These are phyloP conservation scores for Rattus norvegicus DNA, from an alignment of 2,113 vertebrate species.

Conservation along the genomic window DNA sequence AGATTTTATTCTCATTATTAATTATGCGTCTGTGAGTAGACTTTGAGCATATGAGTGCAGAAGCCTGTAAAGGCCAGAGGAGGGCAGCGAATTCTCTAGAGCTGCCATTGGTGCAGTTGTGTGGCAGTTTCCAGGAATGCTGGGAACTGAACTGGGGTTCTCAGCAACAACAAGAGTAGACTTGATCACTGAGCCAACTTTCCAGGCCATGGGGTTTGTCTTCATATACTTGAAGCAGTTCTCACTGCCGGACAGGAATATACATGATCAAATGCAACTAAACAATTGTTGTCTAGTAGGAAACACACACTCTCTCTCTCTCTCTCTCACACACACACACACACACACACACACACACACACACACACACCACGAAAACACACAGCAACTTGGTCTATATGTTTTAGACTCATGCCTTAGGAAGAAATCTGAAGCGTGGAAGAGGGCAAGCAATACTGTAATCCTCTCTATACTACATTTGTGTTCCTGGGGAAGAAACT, in stretches of 20 bases:
- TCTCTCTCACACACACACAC: neutral
- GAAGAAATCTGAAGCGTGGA: constrained; percentile 18
- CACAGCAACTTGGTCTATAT: neutral
- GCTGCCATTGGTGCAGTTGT: neutral
- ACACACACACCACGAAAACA: neutral
- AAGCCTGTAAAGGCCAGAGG: neutral
- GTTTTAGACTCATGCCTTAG: neutral
- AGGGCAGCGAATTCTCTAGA: neutral
- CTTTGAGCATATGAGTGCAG: neutral
- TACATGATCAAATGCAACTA: neutral
- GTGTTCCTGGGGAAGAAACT: neutral
- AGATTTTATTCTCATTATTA: neutral
- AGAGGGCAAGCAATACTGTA: neutral
- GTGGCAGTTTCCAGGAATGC: neutral
- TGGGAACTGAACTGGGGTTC: neutral
- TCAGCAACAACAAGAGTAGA: neutral
- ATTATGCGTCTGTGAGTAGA: neutral
- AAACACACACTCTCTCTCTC: no score
- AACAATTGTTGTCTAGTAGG: neutral
- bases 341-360: neutral
- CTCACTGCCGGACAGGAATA: neutral
- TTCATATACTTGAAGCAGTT: neutral
- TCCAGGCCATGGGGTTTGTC: neutral
- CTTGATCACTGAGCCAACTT: neutral
- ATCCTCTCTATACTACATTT: neutral